Base-by-base conservation (phyloP, 2,113 vertebrate genomes). In the Theropithecus gelada region DNA sequence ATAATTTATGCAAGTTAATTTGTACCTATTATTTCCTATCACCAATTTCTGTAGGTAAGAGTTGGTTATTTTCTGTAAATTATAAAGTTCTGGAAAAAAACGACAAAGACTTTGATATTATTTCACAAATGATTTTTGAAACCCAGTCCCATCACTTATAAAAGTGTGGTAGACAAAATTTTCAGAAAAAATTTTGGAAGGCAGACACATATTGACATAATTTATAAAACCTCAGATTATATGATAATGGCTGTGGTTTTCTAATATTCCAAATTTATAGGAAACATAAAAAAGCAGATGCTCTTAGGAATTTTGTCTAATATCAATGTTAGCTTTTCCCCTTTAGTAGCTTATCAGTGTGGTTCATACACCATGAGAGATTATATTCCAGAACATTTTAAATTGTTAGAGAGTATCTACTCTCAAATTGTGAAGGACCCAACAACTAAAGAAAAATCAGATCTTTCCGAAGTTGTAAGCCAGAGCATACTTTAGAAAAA, bases 401-500 rank as follows among this genome's bases (percentile, higher is more conserved):
- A 93, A 11, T 48, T 8, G 12, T 79, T 80, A 35, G 23, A 80
- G 18, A 93, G 0, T 79, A 78, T 82, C 18, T 66, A 35, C 14
- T 38, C 17, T 94, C 2, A 48, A 89, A 23, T 92, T 97, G 35
- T 90, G 43, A 94, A 95, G 66, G 92, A 45, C 35, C 0, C 1
- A 38, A 81, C 83, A 94, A 72, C 10, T 96, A 85, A 97, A 88
- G 86, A 97, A 79, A 90, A 45, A 94, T 96, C 59, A 95, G 76
- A 88, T 87, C 90, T 94, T 96, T 95, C 73, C 72, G 95, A 96
- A 97, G 90, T 85, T 79, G 18, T 59, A 0, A 96, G 89, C 95
- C 48, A 93, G 5, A 45, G 2, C 68, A 25, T 95, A 79, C 45
- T 96, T 96, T 93, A 90, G 84, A n/a, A 55, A 79, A 98, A 91